Conservation (phyloP, 2,113 vertebrate genomes). For the Cryptoleucopteryx plumbea region DNA sequence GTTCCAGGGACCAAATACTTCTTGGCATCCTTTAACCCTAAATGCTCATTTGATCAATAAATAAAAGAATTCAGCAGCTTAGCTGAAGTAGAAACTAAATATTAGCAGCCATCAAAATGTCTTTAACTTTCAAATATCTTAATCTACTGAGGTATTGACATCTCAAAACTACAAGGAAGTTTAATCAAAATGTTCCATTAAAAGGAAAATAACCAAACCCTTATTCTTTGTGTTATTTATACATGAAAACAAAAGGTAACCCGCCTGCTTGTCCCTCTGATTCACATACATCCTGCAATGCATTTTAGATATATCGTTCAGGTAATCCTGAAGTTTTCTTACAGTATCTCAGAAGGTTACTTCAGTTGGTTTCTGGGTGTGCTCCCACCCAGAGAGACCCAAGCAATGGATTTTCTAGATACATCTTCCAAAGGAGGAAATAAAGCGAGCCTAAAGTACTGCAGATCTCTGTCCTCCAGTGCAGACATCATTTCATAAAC, state of each 20-base stretch:
- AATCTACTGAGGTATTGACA: not conserved
- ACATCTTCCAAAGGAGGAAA: slow-evolving; percentile 5
- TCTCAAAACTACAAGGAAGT: not conserved
- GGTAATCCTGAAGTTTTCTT: not conserved
- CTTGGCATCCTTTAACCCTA: not conserved
- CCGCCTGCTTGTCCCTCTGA: not conserved
- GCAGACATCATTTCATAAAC: slow-evolving; percentile 47
- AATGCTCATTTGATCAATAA: not conserved
- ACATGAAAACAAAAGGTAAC: not conserved
- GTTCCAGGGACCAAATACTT: not conserved
- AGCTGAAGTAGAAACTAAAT: not conserved
- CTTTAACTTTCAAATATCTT: not conserved
- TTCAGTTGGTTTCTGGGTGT: not conserved
- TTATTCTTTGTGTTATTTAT: not conserved
- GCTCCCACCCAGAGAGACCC: not conserved
- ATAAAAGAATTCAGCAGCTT: not conserved
- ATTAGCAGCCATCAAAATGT: not conserved
- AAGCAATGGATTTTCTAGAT: not conserved
- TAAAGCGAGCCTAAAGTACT: not conserved
- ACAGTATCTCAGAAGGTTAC: not conserved
- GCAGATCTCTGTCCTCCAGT: not conserved
- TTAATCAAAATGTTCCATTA: not conserved
- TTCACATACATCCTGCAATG: not conserved
- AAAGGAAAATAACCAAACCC: not conserved
- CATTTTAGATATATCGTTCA: not conserved